A percentile compares a stretch with the other conserved stretches of the same genome.
Evolutionary conservation across 2,113 vertebrate genomes (phyloP).

Genomic region (Melierax canorus): DNA sequence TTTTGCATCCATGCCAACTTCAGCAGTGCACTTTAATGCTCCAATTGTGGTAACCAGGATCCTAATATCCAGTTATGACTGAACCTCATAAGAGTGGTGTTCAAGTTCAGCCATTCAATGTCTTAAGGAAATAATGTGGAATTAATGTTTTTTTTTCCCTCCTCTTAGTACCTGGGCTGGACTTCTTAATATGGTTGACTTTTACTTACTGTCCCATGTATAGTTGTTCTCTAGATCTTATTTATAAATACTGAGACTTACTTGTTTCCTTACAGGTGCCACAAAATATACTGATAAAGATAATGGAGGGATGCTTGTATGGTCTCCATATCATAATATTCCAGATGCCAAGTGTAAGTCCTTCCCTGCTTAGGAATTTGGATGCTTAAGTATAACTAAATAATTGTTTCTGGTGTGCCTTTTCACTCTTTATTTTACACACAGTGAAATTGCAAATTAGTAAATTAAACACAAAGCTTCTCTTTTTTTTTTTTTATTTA

Average conservation of each 20-base stretch:
- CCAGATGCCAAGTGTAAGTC: constrained; percentile 89
- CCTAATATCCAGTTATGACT: neutral
- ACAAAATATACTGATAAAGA: constrained; percentile 93
- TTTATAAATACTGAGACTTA: constrained; percentile 5
- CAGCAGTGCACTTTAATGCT: neutral
- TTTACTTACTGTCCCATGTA: neutral
- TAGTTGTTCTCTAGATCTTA: neutral
- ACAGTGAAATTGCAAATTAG: neutral
- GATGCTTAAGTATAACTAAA: neutral
- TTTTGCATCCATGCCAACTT: neutral
- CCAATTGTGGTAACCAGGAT: neutral
- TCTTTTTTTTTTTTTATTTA: neutral
- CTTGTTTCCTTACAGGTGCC: constrained; percentile 78
- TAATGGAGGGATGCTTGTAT: constrained; percentile 95
- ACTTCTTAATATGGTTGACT: neutral
- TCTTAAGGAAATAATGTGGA: neutral
- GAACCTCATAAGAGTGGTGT: neutral
- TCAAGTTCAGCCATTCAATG: neutral
- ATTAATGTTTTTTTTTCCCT: neutral
- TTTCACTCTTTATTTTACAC: neutral
- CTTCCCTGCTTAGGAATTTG: neutral
- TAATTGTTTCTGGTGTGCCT: neutral
- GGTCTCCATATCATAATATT: constrained; percentile 92
- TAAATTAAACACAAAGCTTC: neutral
- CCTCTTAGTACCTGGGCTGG: neutral